Evolutionary conservation across 2,888 invertebrate species (phyloP), one percentile per base, ranked within the genome.

Genomic region (Kuschelorhynchus macadamiae): DNA sequence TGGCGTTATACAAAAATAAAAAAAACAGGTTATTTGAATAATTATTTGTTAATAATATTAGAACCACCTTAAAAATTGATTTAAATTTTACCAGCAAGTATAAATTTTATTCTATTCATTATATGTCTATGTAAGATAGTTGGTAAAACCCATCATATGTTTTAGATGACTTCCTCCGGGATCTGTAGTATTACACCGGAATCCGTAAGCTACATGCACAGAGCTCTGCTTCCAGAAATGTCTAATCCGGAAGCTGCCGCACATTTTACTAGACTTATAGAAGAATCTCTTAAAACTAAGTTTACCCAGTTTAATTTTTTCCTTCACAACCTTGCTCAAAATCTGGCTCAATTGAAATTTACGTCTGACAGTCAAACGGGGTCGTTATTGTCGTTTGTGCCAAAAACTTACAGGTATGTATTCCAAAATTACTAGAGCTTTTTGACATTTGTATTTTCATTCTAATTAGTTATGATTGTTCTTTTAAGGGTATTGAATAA

Each of bases 291-390:
- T 67, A 95, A 95, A 85, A 93, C 92, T 30, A 91, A 92, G 88
- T 98, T 97, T 80, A 97, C 98, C 0, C 97, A 97, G 70, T 93
- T 98, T 78, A 99, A 99, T 86, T 99, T 99, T 86, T 98, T 99
- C 86, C 87, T 98, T 52, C 99, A 99, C 86, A 97, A 97, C 83
- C 85, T 98, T 80, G 97, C 97, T 1, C 98, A 98, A 82, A 97
- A 97, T 83, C 71, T 78, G 52, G 74, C 77, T 14, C 77, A 77
- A 46, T 85, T 97, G 78, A 87, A 96, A 74, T 97, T 97, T 77
- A 91, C 93, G 60, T 93, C 92, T n/a, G 96, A 96, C 72, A 94
- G 94, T 77, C 89, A 88, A 71, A 92, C 87, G 73, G 93, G 90
- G 30, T 92, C 93, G 74, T 85, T 96, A 11, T 85, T 99, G 2